Evolutionary conservation across 2,113 vertebrate genomes (phyloP), one percentile per base, ranked within the genome.

Genomic region (Micromys minutus): DNA sequence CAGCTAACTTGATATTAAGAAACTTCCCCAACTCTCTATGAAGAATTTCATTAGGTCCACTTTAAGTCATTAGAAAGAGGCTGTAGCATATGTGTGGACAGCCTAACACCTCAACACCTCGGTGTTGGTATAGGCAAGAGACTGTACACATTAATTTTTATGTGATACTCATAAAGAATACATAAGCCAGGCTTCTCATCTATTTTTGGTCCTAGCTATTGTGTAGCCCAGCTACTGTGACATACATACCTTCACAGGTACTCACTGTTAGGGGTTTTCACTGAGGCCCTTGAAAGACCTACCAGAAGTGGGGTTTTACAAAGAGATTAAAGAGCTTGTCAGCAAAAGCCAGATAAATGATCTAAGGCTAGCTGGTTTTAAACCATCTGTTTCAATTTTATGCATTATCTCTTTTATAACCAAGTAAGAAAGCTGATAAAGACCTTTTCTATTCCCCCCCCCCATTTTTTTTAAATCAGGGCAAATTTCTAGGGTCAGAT

Each of bases 321-420:
- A 80, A 87, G 36, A 69, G 59, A 91, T 90, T 69, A 79, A 93
- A 95, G 61, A 89, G 86, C 87, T 7, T 80, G 16, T 91, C 69
- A 96, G 75, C 74, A 93, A 93, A 94, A 90, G 50, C 77, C 45
- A 89, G 83, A 52, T 88, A 71, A 94, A 42, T 26, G 50, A 72
- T 17, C 29, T 85, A 76, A 59, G 57, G n/a, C 24, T 75, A 91
- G 92, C 47, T 91, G 57, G 89, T 96, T 83, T 89, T 80, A 94
- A 79, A 79, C 63, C 91, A 93, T 96, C 91, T 95, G 79, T 91
- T 96, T 67, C 89, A 93, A 93, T 97, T 96, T 95, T 93, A 96
- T 87, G 86, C 77, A 69, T 88, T 95, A 89, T 52, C 83, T 89
- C 86, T 95, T 93, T 95, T 91, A 93, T 76, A 93, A 93, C 50